Percentiles rank a stretch among this genome's conserved stretches.
These are phyloP conservation scores for Hippocampus abdominalis DNA, from an alignment of 2,113 vertebrate genomes.

Conservation along the genomic window DNA sequence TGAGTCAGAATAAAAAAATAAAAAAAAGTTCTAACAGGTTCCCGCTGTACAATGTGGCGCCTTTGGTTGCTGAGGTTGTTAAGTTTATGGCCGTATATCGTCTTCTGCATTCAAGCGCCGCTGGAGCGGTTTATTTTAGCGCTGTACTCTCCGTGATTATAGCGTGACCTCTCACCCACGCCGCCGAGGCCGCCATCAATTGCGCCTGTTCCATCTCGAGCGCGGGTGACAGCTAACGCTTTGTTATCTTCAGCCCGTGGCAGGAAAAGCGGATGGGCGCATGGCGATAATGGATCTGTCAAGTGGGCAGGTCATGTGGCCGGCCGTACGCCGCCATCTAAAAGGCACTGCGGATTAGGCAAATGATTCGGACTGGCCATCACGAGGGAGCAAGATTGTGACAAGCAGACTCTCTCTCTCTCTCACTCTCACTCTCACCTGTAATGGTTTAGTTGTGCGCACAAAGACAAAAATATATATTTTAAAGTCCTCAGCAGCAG, in stretches of 20 bases:
- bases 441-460: not conserved
- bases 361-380: conserved; percentile 15
- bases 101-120: conserved; percentile 26
- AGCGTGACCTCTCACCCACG: conserved; percentile 47
- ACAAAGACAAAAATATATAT: not conserved
- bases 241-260: conserved; percentile 41
- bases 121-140: conserved; percentile 48
- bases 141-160: conserved; percentile 46
- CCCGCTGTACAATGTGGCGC: not conserved
- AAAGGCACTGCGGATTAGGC: conserved; percentile 12
- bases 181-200: conserved; percentile 50
- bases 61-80: conserved; percentile 7
- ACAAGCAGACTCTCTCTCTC: not conserved
- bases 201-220: conserved; percentile 37
- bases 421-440: not conserved
- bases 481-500: conserved; percentile 13
- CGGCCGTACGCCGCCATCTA: conserved; percentile 8
- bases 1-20: not conserved
- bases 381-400: not conserved
- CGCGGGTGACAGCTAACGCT: conserved; percentile 31
- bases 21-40: not conserved
- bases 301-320: conserved; percentile 35
- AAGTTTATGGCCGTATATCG: conserved; percentile 24
- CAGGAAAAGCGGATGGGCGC: conserved; percentile 38
- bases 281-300: conserved; percentile 49